Evolutionary conservation across 2,797 vertebrate species (phyloP).

Genomic region (Ambastaia sidthimunki): DNA sequence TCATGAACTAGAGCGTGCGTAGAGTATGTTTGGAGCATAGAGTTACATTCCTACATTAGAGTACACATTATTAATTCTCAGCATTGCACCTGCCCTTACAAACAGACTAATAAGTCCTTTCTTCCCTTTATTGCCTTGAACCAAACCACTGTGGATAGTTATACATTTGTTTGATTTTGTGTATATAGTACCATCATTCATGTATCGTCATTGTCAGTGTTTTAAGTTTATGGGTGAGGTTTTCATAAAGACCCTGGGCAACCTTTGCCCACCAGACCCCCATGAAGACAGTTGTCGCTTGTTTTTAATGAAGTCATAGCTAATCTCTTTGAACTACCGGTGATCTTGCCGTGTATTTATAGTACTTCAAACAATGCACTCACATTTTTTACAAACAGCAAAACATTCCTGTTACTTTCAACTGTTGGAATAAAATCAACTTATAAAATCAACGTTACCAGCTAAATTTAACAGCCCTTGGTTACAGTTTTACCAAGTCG

Average conservation of each 20-base stretch:
- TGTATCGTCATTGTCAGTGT: conserved; percentile 13
- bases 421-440: background rate
- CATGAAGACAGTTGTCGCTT: conserved; percentile 42
- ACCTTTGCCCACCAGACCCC: conserved; percentile 58
- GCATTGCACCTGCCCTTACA: background rate
- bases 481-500: background rate
- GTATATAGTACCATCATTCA: conserved; percentile 27
- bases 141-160: conserved; percentile 49
- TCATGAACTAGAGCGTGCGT: background rate
- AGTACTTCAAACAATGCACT: conserved; percentile 36
- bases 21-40: background rate
- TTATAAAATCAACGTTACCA: background rate
- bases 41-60: conserved; percentile 1
- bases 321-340: conserved; percentile 21
- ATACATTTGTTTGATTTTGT: conserved; percentile 22
- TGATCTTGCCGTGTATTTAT: conserved; percentile 33
- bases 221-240: conserved; percentile 22
- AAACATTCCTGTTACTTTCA: conserved; percentile 1
- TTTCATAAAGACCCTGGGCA: conserved; percentile 60
- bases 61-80: background rate
- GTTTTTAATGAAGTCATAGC: conserved; percentile 38
- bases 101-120: background rate
- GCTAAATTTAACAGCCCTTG: conserved; percentile 24
- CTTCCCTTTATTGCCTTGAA: conserved; percentile 30
- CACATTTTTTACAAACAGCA: conserved; percentile 13